Percentiles rank a stretch among this genome's conserved stretches.
Conservation (phyloP, 2,797 vertebrate species). For the Myotis pilosus region DNA sequence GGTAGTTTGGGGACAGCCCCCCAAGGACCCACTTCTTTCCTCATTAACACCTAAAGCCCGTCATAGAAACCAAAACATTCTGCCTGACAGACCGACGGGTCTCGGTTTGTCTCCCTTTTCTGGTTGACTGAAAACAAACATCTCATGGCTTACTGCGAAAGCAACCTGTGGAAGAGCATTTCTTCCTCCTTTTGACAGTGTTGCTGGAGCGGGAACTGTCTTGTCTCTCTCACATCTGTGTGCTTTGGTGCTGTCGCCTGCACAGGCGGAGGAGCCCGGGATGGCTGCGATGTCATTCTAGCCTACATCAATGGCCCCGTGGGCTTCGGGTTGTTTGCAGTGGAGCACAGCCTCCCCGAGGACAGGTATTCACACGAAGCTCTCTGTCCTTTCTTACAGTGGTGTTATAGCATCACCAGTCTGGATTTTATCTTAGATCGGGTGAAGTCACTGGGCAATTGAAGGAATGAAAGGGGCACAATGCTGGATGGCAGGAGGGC, state of each 20-base stretch:
- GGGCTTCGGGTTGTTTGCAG: neutral
- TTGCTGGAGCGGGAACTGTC: neutral
- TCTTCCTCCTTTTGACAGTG: neutral
- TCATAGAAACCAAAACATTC: neutral
- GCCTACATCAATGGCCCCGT: neutral
- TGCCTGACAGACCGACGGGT: accelerated
- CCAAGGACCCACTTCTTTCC: no score
- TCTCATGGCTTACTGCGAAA: neutral
- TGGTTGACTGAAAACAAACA: neutral
- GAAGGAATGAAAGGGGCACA: neutral
- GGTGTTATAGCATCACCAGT: accelerated
- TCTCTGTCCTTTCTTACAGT: accelerated
- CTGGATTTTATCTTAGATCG: accelerated
- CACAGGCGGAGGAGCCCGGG: no score
- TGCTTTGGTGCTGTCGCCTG: neutral
- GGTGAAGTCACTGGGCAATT: neutral
- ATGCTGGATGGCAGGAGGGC: no score
- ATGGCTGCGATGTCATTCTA: neutral
- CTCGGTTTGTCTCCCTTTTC: neutral
- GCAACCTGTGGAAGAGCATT: no score
- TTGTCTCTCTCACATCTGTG: neutral
- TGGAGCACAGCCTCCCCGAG: neutral
- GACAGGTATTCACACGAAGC: accelerated
- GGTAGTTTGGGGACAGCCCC: accelerated
- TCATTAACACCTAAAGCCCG: accelerated